Conservation (phyloP, 2,797 vertebrate genomes). For the Pachyuromys duprasi region DNA sequence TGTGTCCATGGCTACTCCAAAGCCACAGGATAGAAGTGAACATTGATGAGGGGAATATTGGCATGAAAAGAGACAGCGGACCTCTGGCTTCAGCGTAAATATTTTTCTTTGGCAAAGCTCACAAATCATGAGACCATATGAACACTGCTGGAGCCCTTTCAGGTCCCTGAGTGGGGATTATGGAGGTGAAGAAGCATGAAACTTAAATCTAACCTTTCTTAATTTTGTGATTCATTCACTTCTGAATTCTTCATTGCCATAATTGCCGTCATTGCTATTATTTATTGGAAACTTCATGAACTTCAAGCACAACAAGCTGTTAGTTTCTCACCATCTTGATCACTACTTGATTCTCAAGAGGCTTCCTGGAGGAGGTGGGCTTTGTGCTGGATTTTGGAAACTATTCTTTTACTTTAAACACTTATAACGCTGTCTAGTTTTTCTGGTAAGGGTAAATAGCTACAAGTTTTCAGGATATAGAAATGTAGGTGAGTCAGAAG, state of each 20-base stretch:
- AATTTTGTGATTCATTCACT: background rate
- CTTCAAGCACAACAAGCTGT: background rate
- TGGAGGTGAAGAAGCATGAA: background rate
- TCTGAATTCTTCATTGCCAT: background rate
- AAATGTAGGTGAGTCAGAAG: background rate
- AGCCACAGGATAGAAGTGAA: background rate
- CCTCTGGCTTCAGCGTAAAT: background rate
- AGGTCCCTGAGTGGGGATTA: background rate
- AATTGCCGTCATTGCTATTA: background rate
- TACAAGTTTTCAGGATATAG: background rate
- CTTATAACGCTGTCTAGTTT: background rate
- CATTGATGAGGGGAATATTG: background rate
- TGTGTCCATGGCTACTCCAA: background rate
- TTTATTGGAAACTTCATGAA: background rate
- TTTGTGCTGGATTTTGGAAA: background rate
- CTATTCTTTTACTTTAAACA: constrained; percentile 21
- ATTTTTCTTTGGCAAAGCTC: constrained; percentile 13
- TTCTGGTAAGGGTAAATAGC: background rate
- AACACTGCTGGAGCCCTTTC: background rate
- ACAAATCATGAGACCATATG: background rate
- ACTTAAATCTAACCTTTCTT: constrained; percentile 19
- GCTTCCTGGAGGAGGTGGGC: background rate
- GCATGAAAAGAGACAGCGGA: background rate
- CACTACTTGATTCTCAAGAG: background rate
- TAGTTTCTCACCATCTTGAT: background rate